Evolutionary conservation across 2,797 vertebrate genomes (phyloP), one percentile per base, ranked within the genome.

Genomic region (Cryptoblepharus egeriae): DNA sequence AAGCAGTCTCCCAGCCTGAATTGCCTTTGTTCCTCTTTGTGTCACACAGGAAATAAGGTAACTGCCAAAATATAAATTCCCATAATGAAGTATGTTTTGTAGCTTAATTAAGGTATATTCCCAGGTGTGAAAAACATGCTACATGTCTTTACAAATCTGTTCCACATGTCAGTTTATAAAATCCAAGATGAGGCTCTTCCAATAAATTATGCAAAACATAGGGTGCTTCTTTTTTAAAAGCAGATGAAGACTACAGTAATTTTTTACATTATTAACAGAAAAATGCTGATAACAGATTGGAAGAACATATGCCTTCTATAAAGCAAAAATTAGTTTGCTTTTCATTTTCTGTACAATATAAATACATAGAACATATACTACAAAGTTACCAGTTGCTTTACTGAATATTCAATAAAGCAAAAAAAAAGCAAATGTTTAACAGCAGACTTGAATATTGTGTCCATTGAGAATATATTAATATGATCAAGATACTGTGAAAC

Each of bases 61-160:
- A 87, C 15, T 68, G 37, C 26, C 20, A 71, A 89, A 63, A 73
- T 79, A 89, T 77, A 79, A 84, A 75, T 75, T 11, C 28, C 11
- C 55, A 75, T 77, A 79, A 82, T 35, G 4, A 37, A 37, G 57
- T 80, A 37, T 57, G 70, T 60, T 80, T 61, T 79, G 60, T 85
- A 85, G 82, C 57, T 87, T 87, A 69, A 81, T 75, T 86, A 91
- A 75, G 75, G 80, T 49, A 83, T 90, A 89, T 90, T 93, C 88
- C 85, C 85, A 90, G 91, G 87, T 77, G 90, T 82, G 80, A 74
- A 82, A 49, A 32, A 63, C 79, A 88, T 39, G 45, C 86, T 75
- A 86, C 83, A 82, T 76, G 93, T 91, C 88, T 77, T 79, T 0
- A 45, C 84, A 89, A 83, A 91, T 83, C 79, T 83, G 70, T 75